phyloP scores from a whole-genome alignment of 2,797 vertebrate species.

The Lagodon rhomboides region DNA sequence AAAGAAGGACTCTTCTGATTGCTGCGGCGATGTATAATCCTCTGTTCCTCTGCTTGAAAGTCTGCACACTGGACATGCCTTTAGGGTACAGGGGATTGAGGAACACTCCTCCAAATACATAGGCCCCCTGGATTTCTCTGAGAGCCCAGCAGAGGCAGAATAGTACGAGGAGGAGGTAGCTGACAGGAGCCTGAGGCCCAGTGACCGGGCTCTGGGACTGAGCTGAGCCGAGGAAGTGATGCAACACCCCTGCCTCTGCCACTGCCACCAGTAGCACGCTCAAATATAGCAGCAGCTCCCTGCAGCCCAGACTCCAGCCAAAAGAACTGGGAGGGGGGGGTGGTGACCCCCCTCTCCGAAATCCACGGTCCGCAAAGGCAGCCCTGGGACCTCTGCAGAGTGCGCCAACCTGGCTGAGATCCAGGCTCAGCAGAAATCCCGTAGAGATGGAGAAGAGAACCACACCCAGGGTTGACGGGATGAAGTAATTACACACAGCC shows the following conservation, averaged over 20 bases:
- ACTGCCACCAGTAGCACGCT: conserved; percentile 86
- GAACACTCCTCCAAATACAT: conserved; percentile 92
- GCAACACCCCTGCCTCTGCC: conserved; percentile 90
- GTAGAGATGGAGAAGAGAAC: conserved; percentile 93
- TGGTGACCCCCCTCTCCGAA: conserved; percentile 57
- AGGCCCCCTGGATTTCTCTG: conserved; percentile 93
- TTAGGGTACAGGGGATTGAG: conserved; percentile 96
- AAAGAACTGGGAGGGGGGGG: conserved; percentile 67
- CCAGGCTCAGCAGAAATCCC: conserved; percentile 96
- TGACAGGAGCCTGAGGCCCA: conserved; percentile 87
- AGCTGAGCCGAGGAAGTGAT: conserved; percentile 85
- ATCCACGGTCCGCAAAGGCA: conserved; percentile 52
- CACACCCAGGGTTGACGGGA: conserved; percentile 91
- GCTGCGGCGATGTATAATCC: conserved; percentile 89
- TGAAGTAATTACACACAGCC: conserved; percentile 92
- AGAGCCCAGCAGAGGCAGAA: conserved; percentile 89
- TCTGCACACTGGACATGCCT: conserved; percentile 89
- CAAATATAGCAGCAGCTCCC: conserved; percentile 87
- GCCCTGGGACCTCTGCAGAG: conserved; percentile 70
- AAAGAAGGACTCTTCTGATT: conserved; percentile 91
- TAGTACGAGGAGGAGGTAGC: conserved; percentile 90
- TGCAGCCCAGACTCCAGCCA: conserved; percentile 86
- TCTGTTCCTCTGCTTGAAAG: conserved; percentile 90
- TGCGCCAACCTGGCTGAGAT: conserved; percentile 88
- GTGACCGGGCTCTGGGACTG: conserved; percentile 66